These are phyloP conservation scores for Eptesicus fuscus DNA, from an alignment of 2,113 vertebrate species.

Conservation along the genomic window DNA sequence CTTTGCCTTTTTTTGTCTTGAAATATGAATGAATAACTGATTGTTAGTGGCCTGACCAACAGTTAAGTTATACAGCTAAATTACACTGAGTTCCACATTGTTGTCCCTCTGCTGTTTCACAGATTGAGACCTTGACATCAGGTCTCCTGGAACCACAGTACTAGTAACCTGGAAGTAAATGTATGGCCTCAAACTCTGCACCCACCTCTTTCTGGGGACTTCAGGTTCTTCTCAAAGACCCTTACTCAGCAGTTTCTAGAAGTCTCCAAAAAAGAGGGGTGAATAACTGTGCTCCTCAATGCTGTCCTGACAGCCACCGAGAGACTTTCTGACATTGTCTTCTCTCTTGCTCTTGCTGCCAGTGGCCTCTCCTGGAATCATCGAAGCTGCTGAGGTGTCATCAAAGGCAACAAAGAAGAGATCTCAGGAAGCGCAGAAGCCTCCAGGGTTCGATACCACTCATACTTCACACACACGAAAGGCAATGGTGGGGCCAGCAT, in stretches of 20 bases:
- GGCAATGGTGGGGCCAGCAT: not conserved
- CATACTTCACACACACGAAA: not conserved
- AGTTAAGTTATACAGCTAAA: not conserved
- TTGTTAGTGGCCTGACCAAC: not conserved
- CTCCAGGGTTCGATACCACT: not conserved
- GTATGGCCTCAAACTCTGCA: not conserved
- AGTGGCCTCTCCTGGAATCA: not conserved
- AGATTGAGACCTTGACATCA: not conserved
- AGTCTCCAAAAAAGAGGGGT: not conserved
- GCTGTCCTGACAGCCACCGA: not conserved
- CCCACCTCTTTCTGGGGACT: too few species aligned
- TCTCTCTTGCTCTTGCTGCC: not conserved
- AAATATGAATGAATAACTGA: not conserved
- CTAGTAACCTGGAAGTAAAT: not conserved
- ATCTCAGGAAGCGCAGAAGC: not conserved
- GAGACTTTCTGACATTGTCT: not conserved
- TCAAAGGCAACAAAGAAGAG: not conserved
- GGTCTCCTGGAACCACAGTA: not conserved
- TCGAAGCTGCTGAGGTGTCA: not conserved
- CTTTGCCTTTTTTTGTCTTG: not conserved
- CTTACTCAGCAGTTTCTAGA: not conserved
- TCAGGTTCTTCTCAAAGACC: not conserved
- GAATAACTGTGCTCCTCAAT: not conserved
- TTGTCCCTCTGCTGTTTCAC: not conserved
- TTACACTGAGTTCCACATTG: not conserved